Conservation (phyloP, 2,113 vertebrate species). For the Cyprinodon tularosa region DNA sequence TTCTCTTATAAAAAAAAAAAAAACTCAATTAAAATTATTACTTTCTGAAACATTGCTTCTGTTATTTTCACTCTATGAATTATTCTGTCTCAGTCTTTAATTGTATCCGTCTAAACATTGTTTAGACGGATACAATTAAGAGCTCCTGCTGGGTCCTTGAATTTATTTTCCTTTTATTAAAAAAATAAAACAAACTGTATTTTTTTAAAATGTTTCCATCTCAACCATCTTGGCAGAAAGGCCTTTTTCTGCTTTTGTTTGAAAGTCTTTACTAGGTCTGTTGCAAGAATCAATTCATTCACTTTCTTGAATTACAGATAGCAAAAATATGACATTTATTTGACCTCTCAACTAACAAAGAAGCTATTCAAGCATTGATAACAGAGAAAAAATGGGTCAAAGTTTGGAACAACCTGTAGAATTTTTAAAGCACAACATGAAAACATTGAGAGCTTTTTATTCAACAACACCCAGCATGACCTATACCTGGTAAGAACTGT, state of each 20-base stretch:
- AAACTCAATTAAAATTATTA: neutral
- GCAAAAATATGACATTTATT: constrained; percentile 57
- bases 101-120: neutral
- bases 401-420: neutral
- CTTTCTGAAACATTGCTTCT: neutral
- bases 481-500: constrained; percentile 18
- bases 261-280: constrained; percentile 35
- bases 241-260: neutral
- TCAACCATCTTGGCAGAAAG: neutral
- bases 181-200: neutral
- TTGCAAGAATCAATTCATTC: constrained; percentile 68
- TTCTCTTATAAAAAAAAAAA: neutral
- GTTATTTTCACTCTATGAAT: neutral
- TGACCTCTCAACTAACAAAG: constrained; percentile 36
- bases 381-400: constrained; percentile 28
- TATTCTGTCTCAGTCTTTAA: neutral
- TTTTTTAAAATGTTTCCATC: constrained; percentile 12
- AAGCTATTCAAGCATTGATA: constrained; percentile 11
- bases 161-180: neutral
- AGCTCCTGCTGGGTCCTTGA: neutral
- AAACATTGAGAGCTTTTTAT: constrained; percentile 11
- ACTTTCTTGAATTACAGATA: constrained; percentile 54
- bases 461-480: constrained; percentile 10
- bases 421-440: constrained; percentile 14
- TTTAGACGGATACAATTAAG: neutral